Evolutionary conservation across 1,140 invertebrate genomes (phyloP), one percentile per base, ranked within the genome.

Genomic region (Drosophila serrata): DNA sequence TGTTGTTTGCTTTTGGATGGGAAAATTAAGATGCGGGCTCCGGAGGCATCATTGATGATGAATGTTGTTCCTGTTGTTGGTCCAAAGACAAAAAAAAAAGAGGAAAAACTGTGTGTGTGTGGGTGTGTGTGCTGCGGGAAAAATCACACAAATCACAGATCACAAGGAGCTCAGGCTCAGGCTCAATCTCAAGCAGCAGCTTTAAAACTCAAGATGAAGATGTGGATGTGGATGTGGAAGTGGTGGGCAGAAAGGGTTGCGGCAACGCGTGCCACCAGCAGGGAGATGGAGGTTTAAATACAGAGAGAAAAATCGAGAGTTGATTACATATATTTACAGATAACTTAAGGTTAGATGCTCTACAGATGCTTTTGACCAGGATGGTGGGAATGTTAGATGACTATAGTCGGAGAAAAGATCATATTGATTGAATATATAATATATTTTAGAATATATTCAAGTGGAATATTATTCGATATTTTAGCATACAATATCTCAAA

Each of bases 21-120:
- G 56, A 63, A 87, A 87, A 88, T 87, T 87, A 87, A 88, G 84
- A 87, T 87, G 84, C 84, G 84, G 84, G 84, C 76, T 62, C 42
- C 51, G 51, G 48, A 70, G 67, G 77, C 59, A 64, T 78, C 56
- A 64, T 78, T 77, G 65, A 74, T 87, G 84, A 88, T 87, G 84
- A 87, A 87, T 88, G 84, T 65, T 77, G 75, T 49, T 46, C 24
- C 45, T 48, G 46, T 49, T 49, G 48, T 49, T 31, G 48, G n/a
- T 49, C 69, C 42, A 64, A 62, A 61, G 49, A 65, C 51, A 63
- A 35, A 62, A 48, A 58, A 58, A 62, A 56, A 63, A 2, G 35
- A 12, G 9, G 29, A 63, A 78, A 70, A 75, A 49, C 45, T n/a
- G 37, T 39, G 37, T 39, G 37, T 39, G 35, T 5, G 35, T 15